A percentile compares a stretch with the other conserved stretches of the same genome.
Conservation (phyloP, 1,140 invertebrate genomes). For the Drosophila parabipectinata region DNA sequence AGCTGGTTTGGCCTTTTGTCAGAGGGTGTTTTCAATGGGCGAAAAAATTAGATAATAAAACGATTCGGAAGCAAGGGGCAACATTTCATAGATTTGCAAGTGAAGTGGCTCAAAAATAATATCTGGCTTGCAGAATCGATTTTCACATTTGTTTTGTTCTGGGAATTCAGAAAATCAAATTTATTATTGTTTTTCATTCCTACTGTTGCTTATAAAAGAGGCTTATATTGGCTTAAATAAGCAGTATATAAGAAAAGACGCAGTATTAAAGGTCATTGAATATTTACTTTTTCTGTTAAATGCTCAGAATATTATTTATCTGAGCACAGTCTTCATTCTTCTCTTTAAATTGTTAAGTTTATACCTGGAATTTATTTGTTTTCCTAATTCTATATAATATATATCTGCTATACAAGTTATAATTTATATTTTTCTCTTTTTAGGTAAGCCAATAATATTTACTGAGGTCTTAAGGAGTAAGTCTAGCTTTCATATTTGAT, state of each 20-base stretch:
- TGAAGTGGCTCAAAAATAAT: neutral
- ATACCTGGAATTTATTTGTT: neutral
- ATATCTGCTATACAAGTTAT: constrained; percentile 16
- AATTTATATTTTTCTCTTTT: constrained; percentile 31
- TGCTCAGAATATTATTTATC: neutral
- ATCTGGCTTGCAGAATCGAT: neutral
- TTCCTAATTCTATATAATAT: neutral
- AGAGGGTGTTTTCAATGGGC: constrained; percentile 15
- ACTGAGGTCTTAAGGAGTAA: constrained; percentile 10
- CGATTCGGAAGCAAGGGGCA: neutral
- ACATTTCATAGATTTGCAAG: constrained; percentile 11
- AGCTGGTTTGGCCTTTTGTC: constrained; percentile 54
- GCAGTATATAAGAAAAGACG: constrained; percentile 5
- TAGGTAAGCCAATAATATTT: constrained; percentile 54
- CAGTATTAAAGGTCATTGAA: constrained; percentile 4
- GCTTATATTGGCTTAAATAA: neutral
- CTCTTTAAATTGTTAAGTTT: neutral
- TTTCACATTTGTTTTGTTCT: constrained; percentile 3
- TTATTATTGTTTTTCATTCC: constrained; percentile 12
- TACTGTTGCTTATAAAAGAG: constrained; percentile 31
- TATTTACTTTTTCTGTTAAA: neutral
- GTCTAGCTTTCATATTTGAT: constrained; percentile 1
- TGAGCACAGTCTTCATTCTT: neutral
- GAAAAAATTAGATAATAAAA: constrained; percentile 21
- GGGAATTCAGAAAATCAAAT: constrained; percentile 2